phyloP scores from a whole-genome alignment of 2,113 vertebrate species.

The Oriolus oriolus region DNA sequence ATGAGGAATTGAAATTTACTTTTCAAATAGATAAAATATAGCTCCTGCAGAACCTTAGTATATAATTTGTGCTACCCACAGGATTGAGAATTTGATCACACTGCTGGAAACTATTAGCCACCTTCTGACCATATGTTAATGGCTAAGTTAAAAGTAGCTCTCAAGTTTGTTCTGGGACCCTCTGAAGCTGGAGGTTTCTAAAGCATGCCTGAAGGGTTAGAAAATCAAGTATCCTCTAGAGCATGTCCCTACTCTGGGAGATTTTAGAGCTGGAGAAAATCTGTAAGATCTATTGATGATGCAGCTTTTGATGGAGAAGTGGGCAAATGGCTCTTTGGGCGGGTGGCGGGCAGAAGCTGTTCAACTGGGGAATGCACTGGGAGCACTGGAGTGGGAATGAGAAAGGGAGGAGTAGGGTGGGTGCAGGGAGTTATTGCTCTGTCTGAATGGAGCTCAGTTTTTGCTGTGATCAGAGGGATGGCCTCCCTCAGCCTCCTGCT shows the following conservation, averaged over 20 bases:
- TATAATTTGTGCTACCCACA: background rate
- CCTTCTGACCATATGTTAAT: conserved; percentile 46
- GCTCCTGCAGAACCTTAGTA: background rate
- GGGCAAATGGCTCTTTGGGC: conserved; percentile 65
- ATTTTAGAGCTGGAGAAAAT: background rate
- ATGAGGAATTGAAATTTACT: background rate
- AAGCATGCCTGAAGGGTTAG: conserved; percentile 30
- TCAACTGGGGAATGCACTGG: conserved; percentile 8
- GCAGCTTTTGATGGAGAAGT: conserved; percentile 58
- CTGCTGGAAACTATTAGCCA: conserved; percentile 61
- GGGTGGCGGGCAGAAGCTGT: conserved; percentile 18
- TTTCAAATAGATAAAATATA: background rate
- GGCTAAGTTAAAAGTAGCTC: conserved; percentile 49
- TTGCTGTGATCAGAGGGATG: conserved; percentile 16
- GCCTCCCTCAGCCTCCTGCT: conserved; percentile 15
- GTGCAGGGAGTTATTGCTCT: conserved; percentile 26
- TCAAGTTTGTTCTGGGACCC: conserved; percentile 43
- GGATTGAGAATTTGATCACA: background rate
- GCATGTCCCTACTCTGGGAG: background rate
- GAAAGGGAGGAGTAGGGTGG: conserved; percentile 21
- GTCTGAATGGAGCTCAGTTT: conserved; percentile 1
- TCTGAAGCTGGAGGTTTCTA: conserved; percentile 42
- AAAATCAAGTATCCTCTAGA: background rate
- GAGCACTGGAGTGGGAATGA: conserved; percentile 41
- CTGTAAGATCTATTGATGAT: conserved; percentile 19